Base-by-base conservation (phyloP, 2,113 vertebrate species). In the Ochotona curzoniae region DNA sequence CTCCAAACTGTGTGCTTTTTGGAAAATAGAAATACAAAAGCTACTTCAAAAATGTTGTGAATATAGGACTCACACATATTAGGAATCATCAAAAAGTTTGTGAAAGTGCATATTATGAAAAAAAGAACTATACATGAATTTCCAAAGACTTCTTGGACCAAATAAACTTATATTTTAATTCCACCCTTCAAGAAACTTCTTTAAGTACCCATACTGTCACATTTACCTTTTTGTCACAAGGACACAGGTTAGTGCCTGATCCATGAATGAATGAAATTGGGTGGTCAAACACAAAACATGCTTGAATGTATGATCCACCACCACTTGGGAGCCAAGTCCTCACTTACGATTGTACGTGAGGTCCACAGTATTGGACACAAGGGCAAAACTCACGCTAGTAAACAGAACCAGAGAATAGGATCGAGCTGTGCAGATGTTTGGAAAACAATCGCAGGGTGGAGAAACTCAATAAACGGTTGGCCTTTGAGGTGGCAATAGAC, bases 391-490 rank as follows among this genome's bases (percentile, higher is more conserved):
- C 14, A 8, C 83, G 81, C 60, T 66, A 32, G 79, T 87, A 93
- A 97, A 95, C 95, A 94, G 26, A 64, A 93, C 82, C 83, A 10
- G 94, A 91, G 49, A 93, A 96, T 90, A 96, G 96, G 61, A 3
- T 78, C 90, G 97, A 85, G 21, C 35, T 91, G 92, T 32, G 69
- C 63, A 90, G 89, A 88, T 64, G 93, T 93, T 90, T 67, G 70
- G 38, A 57, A 96, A 93, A 96, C 96, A 95, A 96, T 93, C 35
- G 83, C 74, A 93, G 91, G 74, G 66, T 49, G 70, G 95, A 94
- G 94, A 76, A 82, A 92, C 44, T 93, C 93, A 95, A 93, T 89
- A 95, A 94, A 94, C 91, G 88, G 91, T 49, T 97, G 91, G 90
- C 78, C 88, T 94, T 90, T 67, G 84, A 96, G 93, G 95, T 64